A percentile compares a stretch with the other conserved stretches of the same genome.
These are phyloP conservation scores for Heterohyrax brucei DNA, from an alignment of 2,797 vertebrate species.

Conservation along the genomic window DNA sequence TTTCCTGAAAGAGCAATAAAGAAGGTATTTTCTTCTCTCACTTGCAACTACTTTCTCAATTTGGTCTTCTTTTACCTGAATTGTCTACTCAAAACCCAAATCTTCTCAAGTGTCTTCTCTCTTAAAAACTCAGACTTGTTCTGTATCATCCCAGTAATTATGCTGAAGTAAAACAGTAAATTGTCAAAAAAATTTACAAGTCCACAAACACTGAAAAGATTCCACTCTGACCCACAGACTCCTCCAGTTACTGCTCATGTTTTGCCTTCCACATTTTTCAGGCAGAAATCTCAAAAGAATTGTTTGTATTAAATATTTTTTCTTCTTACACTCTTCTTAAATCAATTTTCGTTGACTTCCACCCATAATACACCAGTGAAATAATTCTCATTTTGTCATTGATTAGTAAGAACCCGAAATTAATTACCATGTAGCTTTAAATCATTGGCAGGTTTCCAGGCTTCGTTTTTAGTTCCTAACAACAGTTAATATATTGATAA, in stretches of 20 bases:
- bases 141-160: not conserved
- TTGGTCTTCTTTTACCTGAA: not conserved
- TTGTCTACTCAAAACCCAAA: not conserved
- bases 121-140: not conserved
- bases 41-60: not conserved
- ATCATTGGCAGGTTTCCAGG: not conserved
- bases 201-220: not conserved
- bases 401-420: not conserved
- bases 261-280: not conserved
- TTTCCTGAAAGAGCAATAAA: not conserved
- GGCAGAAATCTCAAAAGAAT: not conserved
- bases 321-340: not conserved
- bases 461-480: not conserved
- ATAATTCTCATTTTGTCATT: not conserved
- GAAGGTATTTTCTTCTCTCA: not conserved
- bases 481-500: not conserved
- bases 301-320: not conserved
- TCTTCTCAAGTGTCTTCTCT: not conserved
- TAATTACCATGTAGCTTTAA: not conserved
- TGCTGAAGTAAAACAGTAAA: constrained; percentile 18
- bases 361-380: not conserved
- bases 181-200: not conserved
- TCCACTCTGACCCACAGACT: not conserved
- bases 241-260: not conserved
- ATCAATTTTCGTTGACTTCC: not conserved